A percentile compares a stretch with the other conserved stretches of the same genome.
phyloP scores from a whole-genome alignment of 1,140 invertebrate genomes.

The Papilio polyxenes region DNA sequence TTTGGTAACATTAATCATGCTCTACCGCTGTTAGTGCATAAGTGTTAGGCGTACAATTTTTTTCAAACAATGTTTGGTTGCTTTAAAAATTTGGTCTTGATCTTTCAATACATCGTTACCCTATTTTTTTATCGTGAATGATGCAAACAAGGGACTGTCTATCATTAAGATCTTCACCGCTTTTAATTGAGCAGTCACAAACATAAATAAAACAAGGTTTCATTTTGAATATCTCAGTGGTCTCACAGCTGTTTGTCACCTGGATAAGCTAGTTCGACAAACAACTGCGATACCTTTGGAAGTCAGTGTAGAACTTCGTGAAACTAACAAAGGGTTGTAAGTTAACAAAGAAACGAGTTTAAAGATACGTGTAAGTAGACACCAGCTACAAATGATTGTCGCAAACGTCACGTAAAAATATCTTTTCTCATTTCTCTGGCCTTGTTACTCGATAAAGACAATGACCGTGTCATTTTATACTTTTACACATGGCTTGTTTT shows the following conservation, averaged over 20 bases:
- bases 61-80: background rate
- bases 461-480: background rate
- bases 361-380: background rate
- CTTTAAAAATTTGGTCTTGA: background rate
- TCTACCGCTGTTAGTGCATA: background rate
- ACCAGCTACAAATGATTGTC: background rate
- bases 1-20: slow-evolving; percentile 21
- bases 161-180: too few relatives aligned
- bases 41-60: background rate
- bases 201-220: too few relatives aligned
- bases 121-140: background rate
- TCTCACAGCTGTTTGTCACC: too few relatives aligned
- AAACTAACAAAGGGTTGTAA: too few relatives aligned
- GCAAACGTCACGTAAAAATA: background rate
- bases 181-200: too few relatives aligned
- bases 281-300: too few relatives aligned
- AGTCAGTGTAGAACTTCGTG: too few relatives aligned
- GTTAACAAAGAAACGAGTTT: background rate
- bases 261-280: too few relatives aligned
- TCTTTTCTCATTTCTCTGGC: background rate
- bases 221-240: too few relatives aligned
- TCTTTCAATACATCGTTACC: background rate
- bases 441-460: background rate
- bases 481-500: background rate
- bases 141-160: too few relatives aligned